phyloP scores from a whole-genome alignment of 1,140 invertebrate species.

The Nasonia giraulti region DNA sequence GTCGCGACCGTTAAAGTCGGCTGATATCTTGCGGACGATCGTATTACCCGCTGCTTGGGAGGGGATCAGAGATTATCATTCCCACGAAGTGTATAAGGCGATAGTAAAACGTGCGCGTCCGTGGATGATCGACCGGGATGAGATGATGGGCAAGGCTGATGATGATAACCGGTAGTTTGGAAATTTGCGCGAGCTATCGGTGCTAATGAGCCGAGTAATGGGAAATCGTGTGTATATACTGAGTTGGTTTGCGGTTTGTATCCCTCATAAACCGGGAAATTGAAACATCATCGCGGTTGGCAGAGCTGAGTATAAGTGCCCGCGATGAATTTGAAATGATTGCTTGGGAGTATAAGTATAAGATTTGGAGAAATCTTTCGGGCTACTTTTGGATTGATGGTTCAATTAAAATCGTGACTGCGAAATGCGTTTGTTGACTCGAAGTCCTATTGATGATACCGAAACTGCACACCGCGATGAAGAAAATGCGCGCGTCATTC shows the following conservation, averaged over 20 bases:
- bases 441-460: too few species aligned
- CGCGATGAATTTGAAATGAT: too few species aligned
- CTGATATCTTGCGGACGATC: constrained; percentile 3
- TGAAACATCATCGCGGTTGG: not conserved
- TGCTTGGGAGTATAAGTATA: too few species aligned
- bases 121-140: not conserved
- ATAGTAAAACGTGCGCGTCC: not conserved
- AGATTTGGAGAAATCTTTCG: too few species aligned
- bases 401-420: too few species aligned
- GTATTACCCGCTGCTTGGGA: constrained; percentile 4
- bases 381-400: too few species aligned
- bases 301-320: not conserved
- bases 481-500: too few species aligned
- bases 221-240: not conserved
- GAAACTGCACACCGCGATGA: too few species aligned
- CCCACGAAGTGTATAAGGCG: not conserved
- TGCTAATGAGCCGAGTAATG: not conserved
- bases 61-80: constrained; percentile 21
- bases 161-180: not conserved
- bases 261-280: not conserved
- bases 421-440: too few species aligned
- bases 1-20: not conserved
- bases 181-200: not conserved
- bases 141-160: not conserved
- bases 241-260: not conserved